phyloP scores from a whole-genome alignment of 2,888 invertebrate genomes.

The Parnassius orleans region DNA sequence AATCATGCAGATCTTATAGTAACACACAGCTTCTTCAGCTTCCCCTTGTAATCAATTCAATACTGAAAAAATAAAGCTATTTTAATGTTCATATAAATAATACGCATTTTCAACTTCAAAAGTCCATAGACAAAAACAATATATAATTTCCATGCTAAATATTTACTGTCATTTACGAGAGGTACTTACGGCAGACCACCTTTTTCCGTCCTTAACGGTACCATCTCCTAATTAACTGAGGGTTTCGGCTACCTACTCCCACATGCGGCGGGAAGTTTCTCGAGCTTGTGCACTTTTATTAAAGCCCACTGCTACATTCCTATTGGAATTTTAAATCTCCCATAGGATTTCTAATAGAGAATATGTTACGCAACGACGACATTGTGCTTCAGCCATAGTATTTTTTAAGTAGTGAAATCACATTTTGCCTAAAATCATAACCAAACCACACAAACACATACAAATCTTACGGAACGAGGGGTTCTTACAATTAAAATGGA shows the following conservation, averaged over 20 bases:
- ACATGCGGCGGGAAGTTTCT: too few relatives aligned
- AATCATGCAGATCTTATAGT: too few relatives aligned
- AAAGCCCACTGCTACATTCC: background rate
- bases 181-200: background rate
- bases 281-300: background rate
- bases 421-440: too few relatives aligned
- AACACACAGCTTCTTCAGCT: too few relatives aligned
- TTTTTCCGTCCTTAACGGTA: background rate
- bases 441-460: too few relatives aligned
- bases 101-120: background rate
- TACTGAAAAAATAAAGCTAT: background rate
- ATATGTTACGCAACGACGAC: too few relatives aligned
- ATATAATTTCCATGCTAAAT: background rate
- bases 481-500: too few relatives aligned
- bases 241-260: background rate
- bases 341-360: too few relatives aligned
- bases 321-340: too few relatives aligned
- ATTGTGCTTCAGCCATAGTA: too few relatives aligned
- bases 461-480: too few relatives aligned
- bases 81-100: background rate
- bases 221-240: background rate
- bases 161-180: background rate
- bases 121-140: background rate
- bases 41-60: background rate
- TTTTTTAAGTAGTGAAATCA: too few relatives aligned